Conservation (phyloP, 2,888 invertebrate genomes). For the Hirtodrosophila trivittata region DNA sequence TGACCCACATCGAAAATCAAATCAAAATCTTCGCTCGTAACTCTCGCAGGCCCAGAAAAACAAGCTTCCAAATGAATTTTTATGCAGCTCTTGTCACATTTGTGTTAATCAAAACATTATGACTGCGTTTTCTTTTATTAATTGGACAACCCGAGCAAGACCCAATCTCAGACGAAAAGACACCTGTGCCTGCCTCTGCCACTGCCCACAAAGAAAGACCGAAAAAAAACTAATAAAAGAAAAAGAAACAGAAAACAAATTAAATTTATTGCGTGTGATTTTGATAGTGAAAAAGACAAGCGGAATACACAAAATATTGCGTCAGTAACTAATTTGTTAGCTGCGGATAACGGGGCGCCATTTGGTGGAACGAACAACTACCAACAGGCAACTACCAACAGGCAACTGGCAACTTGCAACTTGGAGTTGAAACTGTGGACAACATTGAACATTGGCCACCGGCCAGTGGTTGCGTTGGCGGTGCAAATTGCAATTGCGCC, state of each 20-base stretch:
- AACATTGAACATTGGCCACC: constrained; percentile 5
- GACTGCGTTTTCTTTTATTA: constrained; percentile 75
- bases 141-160: constrained; percentile 58
- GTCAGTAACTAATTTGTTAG: constrained; percentile 77
- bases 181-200: constrained; percentile 24
- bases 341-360: constrained; percentile 37
- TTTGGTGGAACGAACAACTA: background rate
- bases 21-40: constrained; percentile 28
- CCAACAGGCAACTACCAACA: background rate
- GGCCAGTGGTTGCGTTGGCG: constrained; percentile 48
- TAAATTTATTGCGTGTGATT: constrained; percentile 77
- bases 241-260: constrained; percentile 41
- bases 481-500: constrained; percentile 68
- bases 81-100: constrained; percentile 74
- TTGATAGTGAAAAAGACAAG: constrained; percentile 68
- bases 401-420: background rate
- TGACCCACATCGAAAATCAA: constrained; percentile 66
- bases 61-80: constrained; percentile 71
- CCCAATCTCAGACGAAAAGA: constrained; percentile 11
- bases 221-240: constrained; percentile 4
- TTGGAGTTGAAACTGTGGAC: constrained; percentile 1
- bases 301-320: constrained; percentile 66
- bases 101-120: constrained; percentile 77
- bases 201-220: background rate
- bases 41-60: constrained; percentile 35